Evolutionary conservation across 2,888 invertebrate species (phyloP).

Genomic region (Teleogryllus oceanicus): DNA sequence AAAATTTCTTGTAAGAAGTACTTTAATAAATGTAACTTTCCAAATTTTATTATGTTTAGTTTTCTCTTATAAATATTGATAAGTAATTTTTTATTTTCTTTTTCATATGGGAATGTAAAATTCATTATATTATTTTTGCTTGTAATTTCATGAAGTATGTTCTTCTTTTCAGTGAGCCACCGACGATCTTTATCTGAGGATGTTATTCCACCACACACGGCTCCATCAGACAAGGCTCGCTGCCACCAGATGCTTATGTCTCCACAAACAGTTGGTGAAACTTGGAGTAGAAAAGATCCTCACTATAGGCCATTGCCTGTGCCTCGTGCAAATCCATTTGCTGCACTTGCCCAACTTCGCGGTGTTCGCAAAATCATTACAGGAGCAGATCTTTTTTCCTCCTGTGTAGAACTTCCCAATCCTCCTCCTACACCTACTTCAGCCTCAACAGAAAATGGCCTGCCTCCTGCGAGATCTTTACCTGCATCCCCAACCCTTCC

Average conservation of each 20-base stretch:
- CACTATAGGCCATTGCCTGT: conserved; percentile 67
- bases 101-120: too few species aligned
- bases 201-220: conserved; percentile 57
- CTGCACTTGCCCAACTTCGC: conserved; percentile 69
- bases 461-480: conserved; percentile 18
- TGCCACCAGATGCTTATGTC: conserved; percentile 63
- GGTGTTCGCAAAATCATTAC: conserved; percentile 71
- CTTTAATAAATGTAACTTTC: too few species aligned
- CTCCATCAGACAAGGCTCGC: conserved; percentile 71
- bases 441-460: conserved; percentile 33
- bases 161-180: conserved; percentile 54
- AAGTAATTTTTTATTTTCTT: too few species aligned
- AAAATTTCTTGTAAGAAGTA: too few species aligned
- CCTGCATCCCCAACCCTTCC: neutral
- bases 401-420: conserved; percentile 73
- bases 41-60: too few species aligned
- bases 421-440: conserved; percentile 53
- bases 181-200: conserved; percentile 73
- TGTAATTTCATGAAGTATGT: too few species aligned
- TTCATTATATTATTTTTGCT: too few species aligned
- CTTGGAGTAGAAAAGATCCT: conserved; percentile 80
- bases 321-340: conserved; percentile 65
- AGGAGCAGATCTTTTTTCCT: conserved; percentile 61
- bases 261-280: conserved; percentile 69
- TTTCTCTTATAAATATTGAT: too few species aligned